Evolutionary conservation across 2,888 invertebrate genomes (phyloP), one percentile per base, ranked within the genome.

Genomic region (Philopedon plagiatum): DNA sequence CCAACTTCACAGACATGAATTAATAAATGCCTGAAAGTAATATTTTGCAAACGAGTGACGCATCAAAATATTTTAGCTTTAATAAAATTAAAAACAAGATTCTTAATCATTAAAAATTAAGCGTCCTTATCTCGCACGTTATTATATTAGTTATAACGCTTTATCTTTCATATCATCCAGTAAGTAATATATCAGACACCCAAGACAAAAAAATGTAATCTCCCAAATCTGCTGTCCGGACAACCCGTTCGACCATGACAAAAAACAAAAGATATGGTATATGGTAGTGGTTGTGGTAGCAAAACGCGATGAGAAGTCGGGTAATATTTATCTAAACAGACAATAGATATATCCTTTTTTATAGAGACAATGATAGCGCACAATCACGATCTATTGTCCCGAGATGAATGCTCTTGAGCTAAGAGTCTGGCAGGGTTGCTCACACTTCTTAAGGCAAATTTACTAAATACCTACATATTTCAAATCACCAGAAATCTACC

Each of bases 311-410:
- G 62, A 62, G 49, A 51, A 62, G 18, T 62, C 62, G 13, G 62
- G 62, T 62, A 62, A 62, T 62, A 62, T 62, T 62, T 62, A 62
- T 62, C 62, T 51, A 62, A 49, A 62, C 49, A 11, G 62, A 62
- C 62, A 62, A 62, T 62, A 62, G 62, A 62, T 62, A 60, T 60
- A 62, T 62, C 62, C 49, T 62, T 62, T 62, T 37, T 58, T 58
- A 58, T 29, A 54, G 26, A 54, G 51, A 54, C 80, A 80, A 78
- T 82, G 82, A 82, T 83, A 83, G 76, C 80, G 82, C 83, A 80
- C 79, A 80, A 81, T 83, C 83, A 82, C 81, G 82, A 80, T 81
- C 80, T 80, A 82, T 82, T 82, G 83, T 82, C 82, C 78, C 81
- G 77, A 77, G 73, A 77, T 81, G 78, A 80, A 81, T 79, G 77